phyloP scores from a whole-genome alignment of 2,113 vertebrate genomes.

The Oryctolagus cuniculus region mOryCun1.1 NC_091444.1:32377001-32377500 shows the following conservation, averaged over 20 bases:
- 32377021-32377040: not conserved
- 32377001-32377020: no score
- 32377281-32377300: constrained; percentile 9
- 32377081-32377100: not conserved
- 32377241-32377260: not conserved
- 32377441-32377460: not conserved
- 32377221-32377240: not conserved
- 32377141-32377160: not conserved
- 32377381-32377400: not conserved
- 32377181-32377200: not conserved
- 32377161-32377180: not conserved
- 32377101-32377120: not conserved
- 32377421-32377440: constrained; percentile 57
- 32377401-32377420: not conserved
- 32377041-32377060: not conserved
- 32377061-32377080: not conserved
- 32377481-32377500: constrained; percentile 33
- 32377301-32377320: not conserved
- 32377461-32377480: not conserved
- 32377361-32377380: not conserved
- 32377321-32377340: not conserved
- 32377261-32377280: not conserved
- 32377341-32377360: not conserved
- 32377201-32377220: not conserved
- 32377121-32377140: not conserved